A percentile compares a stretch with the other conserved stretches of the same genome.
These are phyloP conservation scores for Oceanodroma tethys DNA, from an alignment of 2,113 vertebrate genomes.

Conservation along the genomic window DNA sequence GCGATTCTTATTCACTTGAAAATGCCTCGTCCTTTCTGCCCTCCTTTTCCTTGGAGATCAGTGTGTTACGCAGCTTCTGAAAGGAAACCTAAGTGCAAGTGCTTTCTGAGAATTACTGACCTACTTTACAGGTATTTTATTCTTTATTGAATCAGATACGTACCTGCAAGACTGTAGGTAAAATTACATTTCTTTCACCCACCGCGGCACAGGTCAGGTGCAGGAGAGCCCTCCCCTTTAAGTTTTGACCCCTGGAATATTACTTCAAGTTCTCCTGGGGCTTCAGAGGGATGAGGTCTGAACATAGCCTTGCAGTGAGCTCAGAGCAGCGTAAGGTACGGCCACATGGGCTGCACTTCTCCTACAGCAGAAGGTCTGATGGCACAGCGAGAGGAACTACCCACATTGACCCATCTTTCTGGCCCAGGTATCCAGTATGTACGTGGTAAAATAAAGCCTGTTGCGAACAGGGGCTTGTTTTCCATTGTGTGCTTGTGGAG, in stretches of 20 bases:
- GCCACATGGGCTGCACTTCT: not conserved
- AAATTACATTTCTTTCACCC: not conserved
- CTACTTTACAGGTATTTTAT: slow-evolving; percentile 5
- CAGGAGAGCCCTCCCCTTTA: not conserved
- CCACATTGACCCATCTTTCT: not conserved
- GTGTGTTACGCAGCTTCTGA: not conserved
- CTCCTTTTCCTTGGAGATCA: not conserved
- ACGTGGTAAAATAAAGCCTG: not conserved
- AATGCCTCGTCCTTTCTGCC: not conserved
- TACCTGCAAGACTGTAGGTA: not conserved
- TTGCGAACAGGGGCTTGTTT: not conserved
- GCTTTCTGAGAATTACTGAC: slow-evolving; percentile 32
- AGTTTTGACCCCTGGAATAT: not conserved
- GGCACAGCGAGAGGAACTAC: not conserved
- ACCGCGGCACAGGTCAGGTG: not conserved
- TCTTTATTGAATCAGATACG: not conserved
- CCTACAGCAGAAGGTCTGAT: not conserved
- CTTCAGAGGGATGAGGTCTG: not conserved
- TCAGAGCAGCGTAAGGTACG: not conserved
- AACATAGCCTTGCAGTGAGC: not conserved
- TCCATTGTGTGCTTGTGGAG: not conserved
- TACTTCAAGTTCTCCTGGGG: not conserved
- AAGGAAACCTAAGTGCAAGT: not conserved
- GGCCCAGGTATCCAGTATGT: not conserved
- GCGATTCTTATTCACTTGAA: not conserved